A percentile compares a stretch with the other conserved stretches of the same genome.
phyloP scores from a whole-genome alignment of 2,797 vertebrate genomes.

The Platyrinchus mystaceus region DNA sequence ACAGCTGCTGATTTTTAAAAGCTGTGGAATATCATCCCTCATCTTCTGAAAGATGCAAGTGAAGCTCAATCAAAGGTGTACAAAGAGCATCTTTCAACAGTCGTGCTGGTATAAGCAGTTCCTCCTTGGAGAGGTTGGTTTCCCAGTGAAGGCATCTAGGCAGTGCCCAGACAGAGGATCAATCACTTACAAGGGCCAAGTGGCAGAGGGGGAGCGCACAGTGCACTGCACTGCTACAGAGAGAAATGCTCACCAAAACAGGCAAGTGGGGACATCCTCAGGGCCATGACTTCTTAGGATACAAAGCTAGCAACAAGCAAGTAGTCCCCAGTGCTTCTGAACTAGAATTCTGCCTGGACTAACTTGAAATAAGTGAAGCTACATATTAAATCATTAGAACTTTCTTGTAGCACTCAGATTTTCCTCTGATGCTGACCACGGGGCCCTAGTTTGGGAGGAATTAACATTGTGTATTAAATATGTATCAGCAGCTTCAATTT shows the following conservation, averaged over 20 bases:
- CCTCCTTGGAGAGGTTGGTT: neutral
- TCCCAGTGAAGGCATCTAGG: neutral
- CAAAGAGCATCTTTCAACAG: neutral
- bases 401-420: neutral
- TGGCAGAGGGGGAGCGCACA: rapidly evolving
- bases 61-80: neutral
- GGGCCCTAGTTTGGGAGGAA: neutral
- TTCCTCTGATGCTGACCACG: neutral
- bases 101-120: neutral
- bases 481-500: neutral
- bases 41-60: neutral
- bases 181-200: neutral
- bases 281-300: neutral
- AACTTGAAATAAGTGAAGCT: neutral
- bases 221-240: neutral
- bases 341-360: neutral
- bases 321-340: neutral
- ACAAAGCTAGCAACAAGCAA: neutral
- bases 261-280: rapidly evolving
- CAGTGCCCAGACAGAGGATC: neutral
- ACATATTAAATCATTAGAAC: neutral
- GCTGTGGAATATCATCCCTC: neutral
- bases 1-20: neutral
- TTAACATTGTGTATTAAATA: neutral
- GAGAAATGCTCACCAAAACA: neutral